A percentile compares a stretch with the other conserved stretches of the same genome.
phyloP scores from a whole-genome alignment of 2,113 vertebrate genomes.

The Hemicordylus capensis region DNA sequence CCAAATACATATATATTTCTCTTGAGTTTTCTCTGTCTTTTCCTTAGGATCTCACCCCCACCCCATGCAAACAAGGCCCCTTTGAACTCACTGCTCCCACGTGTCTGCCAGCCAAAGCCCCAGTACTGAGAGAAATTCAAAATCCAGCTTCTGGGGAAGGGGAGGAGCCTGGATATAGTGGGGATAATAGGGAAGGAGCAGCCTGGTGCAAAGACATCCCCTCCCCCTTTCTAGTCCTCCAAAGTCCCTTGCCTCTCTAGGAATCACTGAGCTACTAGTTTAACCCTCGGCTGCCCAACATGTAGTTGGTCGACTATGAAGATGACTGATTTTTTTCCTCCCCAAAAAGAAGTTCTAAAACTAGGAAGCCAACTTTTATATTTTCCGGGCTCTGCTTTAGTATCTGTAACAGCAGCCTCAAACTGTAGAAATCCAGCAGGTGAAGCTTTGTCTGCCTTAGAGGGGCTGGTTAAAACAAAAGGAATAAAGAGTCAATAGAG shows the following conservation, averaged over 20 bases:
- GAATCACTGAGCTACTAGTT: not conserved
- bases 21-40: not conserved
- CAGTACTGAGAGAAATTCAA: not conserved
- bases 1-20: not conserved
- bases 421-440: no score
- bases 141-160: not conserved
- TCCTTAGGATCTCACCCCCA: not conserved
- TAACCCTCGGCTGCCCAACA: not conserved
- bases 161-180: not conserved
- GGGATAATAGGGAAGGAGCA: not conserved
- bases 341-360: no score
- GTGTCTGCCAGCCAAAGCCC: not conserved
- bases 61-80: not conserved
- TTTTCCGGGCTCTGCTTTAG: no score
- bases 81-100: not conserved
- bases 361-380: not conserved
- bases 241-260: not conserved
- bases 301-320: rapidly evolving
- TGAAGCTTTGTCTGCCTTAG: no score
- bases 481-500: no score
- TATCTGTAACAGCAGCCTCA: no score
- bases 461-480: no score
- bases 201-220: not conserved
- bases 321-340: no score
- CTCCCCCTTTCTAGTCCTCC: no score